A percentile compares a stretch with the other conserved stretches of the same genome.
Evolutionary conservation across 2,888 invertebrate genomes (phyloP).

Genomic region (Boloria euphrosyne): DNA sequence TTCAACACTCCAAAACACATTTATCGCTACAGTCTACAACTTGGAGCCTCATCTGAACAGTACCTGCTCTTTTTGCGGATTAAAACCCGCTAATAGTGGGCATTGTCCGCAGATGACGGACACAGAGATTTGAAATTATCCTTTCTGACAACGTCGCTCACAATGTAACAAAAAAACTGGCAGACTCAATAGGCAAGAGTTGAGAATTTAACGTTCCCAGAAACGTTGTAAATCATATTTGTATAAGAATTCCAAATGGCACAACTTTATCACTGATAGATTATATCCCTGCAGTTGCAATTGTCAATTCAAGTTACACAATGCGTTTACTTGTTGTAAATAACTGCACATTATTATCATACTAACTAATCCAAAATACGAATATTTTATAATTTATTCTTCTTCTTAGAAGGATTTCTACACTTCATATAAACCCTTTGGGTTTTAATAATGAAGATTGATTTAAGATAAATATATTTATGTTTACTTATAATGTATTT

Average conservation of each 20-base stretch:
- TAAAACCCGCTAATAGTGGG: conserved; percentile 80
- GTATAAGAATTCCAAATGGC: conserved; percentile 53
- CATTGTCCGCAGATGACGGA: conserved; percentile 76
- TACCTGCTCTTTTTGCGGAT: conserved; percentile 79
- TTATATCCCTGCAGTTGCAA: conserved; percentile 43
- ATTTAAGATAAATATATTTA: too few relatives aligned
- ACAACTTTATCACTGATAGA: conserved; percentile 52
- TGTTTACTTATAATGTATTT: too few relatives aligned
- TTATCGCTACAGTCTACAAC: conserved; percentile 43
- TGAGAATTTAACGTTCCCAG: conserved; percentile 60
- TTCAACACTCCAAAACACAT: too few relatives aligned
- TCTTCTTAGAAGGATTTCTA: conserved; percentile 43
- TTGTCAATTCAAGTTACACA: conserved; percentile 51
- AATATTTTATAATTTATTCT: conserved; percentile 41
- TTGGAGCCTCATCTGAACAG: conserved; percentile 43
- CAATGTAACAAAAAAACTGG: conserved; percentile 46
- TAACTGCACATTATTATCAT: conserved; percentile 56
- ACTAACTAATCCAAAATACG: conserved; percentile 49
- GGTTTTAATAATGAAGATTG: too few relatives aligned
- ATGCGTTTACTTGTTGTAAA: conserved; percentile 53
- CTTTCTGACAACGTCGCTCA: conserved; percentile 43
- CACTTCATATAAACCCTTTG: too few relatives aligned
- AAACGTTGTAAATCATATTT: conserved; percentile 71
- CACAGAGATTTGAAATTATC: conserved; percentile 57
- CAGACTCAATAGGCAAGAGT: conserved; percentile 72